A percentile compares a stretch with the other conserved stretches of the same genome.
Evolutionary conservation across 2,797 vertebrate genomes (phyloP).

Genomic region (Eleutherodactylus coqui): DNA sequence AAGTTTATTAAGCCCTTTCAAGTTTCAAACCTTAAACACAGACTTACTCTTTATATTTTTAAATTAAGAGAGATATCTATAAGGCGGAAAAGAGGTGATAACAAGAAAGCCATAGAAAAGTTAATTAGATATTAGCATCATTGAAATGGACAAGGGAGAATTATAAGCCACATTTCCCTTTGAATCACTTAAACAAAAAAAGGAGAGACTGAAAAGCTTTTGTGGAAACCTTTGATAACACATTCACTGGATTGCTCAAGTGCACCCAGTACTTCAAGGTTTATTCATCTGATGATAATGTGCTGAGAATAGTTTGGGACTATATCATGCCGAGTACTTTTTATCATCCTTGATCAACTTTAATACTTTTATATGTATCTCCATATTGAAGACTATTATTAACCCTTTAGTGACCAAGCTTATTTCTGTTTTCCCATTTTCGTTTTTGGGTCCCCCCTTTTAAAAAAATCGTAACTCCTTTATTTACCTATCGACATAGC

Average conservation of each 20-base stretch:
- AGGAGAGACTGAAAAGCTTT: constrained; percentile 1
- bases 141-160: constrained; percentile 14
- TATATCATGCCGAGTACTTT: background rate
- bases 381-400: too few species aligned
- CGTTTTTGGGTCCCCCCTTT: too few species aligned
- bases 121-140: constrained; percentile 46
- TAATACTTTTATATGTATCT: background rate
- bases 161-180: constrained; percentile 27
- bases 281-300: constrained; percentile 2
- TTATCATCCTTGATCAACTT: background rate
- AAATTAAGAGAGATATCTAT: constrained; percentile 24
- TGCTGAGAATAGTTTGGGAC: background rate
- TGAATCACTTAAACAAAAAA: constrained; percentile 20
- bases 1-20: background rate
- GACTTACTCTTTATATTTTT: background rate
- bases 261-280: background rate
- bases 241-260: background rate
- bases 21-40: background rate
- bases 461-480: too few species aligned
- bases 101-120: constrained; percentile 28
- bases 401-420: too few species aligned
- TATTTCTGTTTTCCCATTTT: too few species aligned
- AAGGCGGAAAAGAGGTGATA: constrained; percentile 27
- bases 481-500: too few species aligned
- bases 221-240: constrained; percentile 35